A percentile compares a stretch with the other conserved stretches of the same genome.
These are phyloP conservation scores for Euwallacea fornicatus DNA, from an alignment of 1,140 invertebrate species.

Conservation along the genomic window DNA sequence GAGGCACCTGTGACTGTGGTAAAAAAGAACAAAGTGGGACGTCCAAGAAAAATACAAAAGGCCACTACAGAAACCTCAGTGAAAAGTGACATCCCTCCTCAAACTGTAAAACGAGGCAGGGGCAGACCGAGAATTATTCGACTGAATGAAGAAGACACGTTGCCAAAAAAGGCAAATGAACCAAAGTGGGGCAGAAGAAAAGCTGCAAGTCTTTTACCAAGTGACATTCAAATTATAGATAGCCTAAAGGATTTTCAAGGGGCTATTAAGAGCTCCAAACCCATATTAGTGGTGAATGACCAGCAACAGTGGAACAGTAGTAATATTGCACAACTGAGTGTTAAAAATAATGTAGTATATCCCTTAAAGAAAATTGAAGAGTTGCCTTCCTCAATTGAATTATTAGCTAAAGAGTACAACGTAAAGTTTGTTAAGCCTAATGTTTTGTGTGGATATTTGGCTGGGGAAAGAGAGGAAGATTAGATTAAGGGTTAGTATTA, in stretches of 20 bases:
- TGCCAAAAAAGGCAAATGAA: too few species aligned
- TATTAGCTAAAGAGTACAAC: slow-evolving; percentile 2
- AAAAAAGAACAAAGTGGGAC: too few species aligned
- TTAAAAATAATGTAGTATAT: slow-evolving; percentile 1
- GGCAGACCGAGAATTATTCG: too few species aligned
- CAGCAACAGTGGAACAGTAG: background rate
- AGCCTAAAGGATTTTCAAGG: background rate
- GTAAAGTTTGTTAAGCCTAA: slow-evolving; percentile 14
- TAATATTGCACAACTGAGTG: background rate
- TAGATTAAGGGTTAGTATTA: background rate
- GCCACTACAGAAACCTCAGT: too few species aligned
- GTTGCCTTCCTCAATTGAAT: background rate
- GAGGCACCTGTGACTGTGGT: too few species aligned
- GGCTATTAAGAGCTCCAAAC: background rate
- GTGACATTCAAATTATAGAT: background rate
- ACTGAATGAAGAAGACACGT: too few species aligned
- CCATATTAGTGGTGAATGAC: slow-evolving; percentile 7
- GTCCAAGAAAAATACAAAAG: too few species aligned
- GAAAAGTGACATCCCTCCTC: too few species aligned
- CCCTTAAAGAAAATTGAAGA: background rate
- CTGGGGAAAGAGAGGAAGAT: slow-evolving; percentile 3
- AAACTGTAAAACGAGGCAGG: too few species aligned
- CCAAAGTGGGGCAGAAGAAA: too few species aligned
- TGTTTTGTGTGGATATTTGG: background rate
- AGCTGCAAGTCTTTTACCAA: too few species aligned